These are phyloP conservation scores for Rhinoptilus africanus DNA, from an alignment of 2,113 vertebrate genomes.

Conservation along the genomic window DNA sequence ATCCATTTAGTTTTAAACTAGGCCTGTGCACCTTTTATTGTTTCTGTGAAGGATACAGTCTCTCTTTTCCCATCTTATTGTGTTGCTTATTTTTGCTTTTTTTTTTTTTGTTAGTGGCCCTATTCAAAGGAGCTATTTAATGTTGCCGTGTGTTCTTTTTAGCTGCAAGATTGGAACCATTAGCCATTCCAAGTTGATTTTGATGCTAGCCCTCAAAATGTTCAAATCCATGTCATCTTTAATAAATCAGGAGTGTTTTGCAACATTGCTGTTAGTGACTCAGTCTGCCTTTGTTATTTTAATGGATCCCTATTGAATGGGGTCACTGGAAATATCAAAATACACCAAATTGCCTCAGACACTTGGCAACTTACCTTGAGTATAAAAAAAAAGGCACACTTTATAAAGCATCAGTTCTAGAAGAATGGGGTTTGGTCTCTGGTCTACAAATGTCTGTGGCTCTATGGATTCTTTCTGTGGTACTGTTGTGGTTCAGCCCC, in stretches of 20 bases:
- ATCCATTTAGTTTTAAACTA: not conserved
- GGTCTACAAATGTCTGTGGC: not conserved
- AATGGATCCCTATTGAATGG: not conserved
- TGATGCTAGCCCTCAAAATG: not conserved
- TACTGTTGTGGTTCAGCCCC: not conserved
- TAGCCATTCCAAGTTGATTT: not conserved
- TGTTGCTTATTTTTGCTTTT: not conserved
- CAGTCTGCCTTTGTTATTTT: not conserved
- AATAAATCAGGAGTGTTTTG: not conserved
- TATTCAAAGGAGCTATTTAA: not conserved
- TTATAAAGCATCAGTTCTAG: not conserved
- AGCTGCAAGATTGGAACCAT: not conserved
- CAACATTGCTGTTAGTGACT: not conserved
- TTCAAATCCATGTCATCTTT: not conserved
- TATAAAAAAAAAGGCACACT: not conserved
- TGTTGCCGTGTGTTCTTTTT: not conserved
- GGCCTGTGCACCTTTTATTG: not conserved
- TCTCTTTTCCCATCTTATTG: not conserved
- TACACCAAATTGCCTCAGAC: not conserved
- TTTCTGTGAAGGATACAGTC: not conserved
- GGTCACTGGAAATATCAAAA: not conserved
- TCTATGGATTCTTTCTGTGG: not conserved
- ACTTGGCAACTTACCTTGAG: not conserved
- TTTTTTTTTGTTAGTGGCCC: not conserved
- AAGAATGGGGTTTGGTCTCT: not conserved